phyloP scores from a whole-genome alignment of 2,888 invertebrate genomes.

The Ennomos fuscantarius region DNA sequence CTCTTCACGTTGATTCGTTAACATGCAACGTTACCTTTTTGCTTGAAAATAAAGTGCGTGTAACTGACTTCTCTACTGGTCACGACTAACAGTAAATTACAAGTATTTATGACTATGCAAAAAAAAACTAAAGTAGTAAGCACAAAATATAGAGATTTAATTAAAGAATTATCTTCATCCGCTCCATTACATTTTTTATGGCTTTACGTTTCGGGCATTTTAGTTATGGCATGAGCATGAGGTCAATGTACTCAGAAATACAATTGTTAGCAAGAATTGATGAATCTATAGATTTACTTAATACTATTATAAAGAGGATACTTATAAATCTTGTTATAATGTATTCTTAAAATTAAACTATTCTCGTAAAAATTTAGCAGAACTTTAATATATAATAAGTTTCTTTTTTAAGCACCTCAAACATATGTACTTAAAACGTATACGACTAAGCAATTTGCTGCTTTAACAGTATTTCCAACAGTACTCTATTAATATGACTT shows the following conservation, averaged over 20 bases:
- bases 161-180: slow-evolving; percentile 30
- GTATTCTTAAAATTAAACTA: too few species aligned
- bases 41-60: slow-evolving; percentile 4
- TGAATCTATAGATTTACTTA: too few species aligned
- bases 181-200: slow-evolving; percentile 30
- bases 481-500: slow-evolving; percentile 2
- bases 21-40: slow-evolving; percentile 50
- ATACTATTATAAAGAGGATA: too few species aligned
- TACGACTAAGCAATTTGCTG: too few species aligned
- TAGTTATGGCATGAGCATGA: not conserved
- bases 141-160: slow-evolving; percentile 18
- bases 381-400: too few species aligned
- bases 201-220: slow-evolving; percentile 8
- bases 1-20: slow-evolving; percentile 50
- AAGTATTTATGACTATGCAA: slow-evolving; percentile 31
- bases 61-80: slow-evolving; percentile 40
- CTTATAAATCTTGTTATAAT: too few species aligned
- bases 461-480: too few species aligned
- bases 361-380: too few species aligned
- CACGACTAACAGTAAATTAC: slow-evolving; percentile 47
- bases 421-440: too few species aligned
- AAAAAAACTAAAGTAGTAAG: slow-evolving; percentile 35
- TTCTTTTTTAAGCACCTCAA: too few species aligned
- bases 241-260: too few species aligned
- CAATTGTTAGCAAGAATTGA: too few species aligned